Conservation (phyloP, 2,113 vertebrate genomes). For the Pteruthius melanotis region DNA sequence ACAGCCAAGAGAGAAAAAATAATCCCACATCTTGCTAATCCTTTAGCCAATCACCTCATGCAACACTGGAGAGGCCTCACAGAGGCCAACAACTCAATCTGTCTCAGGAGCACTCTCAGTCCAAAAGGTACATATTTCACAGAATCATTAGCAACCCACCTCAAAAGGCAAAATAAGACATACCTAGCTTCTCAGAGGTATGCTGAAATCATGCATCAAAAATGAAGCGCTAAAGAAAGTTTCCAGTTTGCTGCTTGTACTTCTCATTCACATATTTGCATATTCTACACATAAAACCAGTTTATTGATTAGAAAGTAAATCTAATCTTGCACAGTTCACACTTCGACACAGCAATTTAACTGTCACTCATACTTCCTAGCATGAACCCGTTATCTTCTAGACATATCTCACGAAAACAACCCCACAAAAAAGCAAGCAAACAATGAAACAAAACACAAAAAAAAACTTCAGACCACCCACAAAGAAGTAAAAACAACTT, state of each 20-base stretch:
- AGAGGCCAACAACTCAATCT: conserved; percentile 68
- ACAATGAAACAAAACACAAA: background rate
- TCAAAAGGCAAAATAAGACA: background rate
- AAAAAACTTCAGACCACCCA: background rate
- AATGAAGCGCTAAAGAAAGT: background rate
- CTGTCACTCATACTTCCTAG: background rate
- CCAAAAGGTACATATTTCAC: conserved; percentile 20
- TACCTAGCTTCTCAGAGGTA: background rate
- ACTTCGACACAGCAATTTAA: background rate
- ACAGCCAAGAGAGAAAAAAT: conserved; percentile 70
- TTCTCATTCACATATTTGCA: background rate
- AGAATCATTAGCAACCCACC: background rate
- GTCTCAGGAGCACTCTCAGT: conserved; percentile 13
- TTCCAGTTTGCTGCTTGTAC: background rate
- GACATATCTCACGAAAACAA: background rate
- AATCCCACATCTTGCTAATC: conserved; percentile 76
- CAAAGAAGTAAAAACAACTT: background rate
- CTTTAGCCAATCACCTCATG: conserved; percentile 74
- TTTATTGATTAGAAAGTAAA: background rate
- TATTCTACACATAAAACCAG: background rate
- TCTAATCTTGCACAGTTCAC: background rate
- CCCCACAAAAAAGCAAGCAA: background rate
- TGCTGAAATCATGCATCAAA: background rate
- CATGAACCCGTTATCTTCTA: background rate
- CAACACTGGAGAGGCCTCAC: conserved; percentile 55